Conservation (phyloP, 2,113 vertebrate genomes). For the Genyomyrus donnyi region DNA sequence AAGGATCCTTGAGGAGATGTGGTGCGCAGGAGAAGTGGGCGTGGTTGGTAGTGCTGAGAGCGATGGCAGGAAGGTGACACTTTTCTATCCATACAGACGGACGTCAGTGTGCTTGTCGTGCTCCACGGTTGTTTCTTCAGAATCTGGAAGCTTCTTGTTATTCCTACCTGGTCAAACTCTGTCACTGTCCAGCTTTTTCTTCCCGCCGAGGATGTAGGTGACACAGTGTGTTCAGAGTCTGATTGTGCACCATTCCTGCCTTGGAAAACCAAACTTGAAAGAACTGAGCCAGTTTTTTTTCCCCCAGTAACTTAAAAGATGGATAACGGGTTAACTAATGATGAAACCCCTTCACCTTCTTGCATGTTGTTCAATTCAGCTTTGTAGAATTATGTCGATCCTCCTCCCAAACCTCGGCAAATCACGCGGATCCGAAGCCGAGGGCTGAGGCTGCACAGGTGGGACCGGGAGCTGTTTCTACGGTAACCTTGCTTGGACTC, state of each 20-base stretch:
- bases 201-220: neutral
- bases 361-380: neutral
- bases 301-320: neutral
- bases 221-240: neutral
- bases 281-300: neutral
- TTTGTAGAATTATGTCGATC: neutral
- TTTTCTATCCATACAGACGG: neutral
- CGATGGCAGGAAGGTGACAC: neutral
- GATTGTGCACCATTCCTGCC: neutral
- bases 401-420: neutral
- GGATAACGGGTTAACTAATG: neutral
- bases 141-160: neutral
- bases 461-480: neutral
- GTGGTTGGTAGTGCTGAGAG: conserved; percentile 16
- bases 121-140: neutral
- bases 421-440: neutral
- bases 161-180: neutral
- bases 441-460: neutral
- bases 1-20: neutral
- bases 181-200: neutral
- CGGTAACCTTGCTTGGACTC: neutral
- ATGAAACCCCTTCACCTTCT: neutral
- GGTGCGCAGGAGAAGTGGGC: neutral
- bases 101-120: neutral
- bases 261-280: neutral